Conservation (phyloP, 2,888 invertebrate species). For the Teleogryllus oceanicus region DNA sequence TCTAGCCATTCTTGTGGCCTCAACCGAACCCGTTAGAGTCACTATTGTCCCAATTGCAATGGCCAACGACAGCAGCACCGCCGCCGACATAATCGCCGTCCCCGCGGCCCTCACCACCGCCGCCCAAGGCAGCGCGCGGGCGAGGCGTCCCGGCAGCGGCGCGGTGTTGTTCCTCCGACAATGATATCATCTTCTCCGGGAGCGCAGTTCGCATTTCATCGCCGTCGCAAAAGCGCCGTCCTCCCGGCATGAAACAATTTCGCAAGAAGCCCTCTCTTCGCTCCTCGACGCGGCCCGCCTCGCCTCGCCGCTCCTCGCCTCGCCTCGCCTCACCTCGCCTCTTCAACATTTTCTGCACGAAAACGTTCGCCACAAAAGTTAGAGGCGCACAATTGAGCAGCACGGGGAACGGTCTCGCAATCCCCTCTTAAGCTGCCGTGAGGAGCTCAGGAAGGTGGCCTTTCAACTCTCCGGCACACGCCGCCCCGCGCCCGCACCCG, state of each 20-base stretch:
- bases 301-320: background rate
- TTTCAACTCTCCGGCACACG: background rate
- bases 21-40: no score
- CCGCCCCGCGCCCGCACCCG: background rate
- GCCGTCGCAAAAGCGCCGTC: background rate
- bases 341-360: background rate
- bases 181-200: background rate
- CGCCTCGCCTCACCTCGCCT: background rate
- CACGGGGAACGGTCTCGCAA: background rate
- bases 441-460: background rate
- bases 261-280: background rate
- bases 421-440: background rate
- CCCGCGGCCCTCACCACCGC: no score
- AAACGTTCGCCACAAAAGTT: constrained; percentile 6
- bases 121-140: no score
- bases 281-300: background rate
- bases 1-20: no score
- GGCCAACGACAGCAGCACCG: no score
- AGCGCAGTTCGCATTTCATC: background rate
- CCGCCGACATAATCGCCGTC: no score
- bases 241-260: background rate
- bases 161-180: background rate
- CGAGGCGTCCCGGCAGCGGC: no score
- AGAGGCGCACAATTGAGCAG: constrained; percentile 1
- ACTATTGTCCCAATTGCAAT: no score